These are phyloP conservation scores for Sterna hirundo DNA, from an alignment of 2,113 vertebrate species.

Conservation along the genomic window DNA sequence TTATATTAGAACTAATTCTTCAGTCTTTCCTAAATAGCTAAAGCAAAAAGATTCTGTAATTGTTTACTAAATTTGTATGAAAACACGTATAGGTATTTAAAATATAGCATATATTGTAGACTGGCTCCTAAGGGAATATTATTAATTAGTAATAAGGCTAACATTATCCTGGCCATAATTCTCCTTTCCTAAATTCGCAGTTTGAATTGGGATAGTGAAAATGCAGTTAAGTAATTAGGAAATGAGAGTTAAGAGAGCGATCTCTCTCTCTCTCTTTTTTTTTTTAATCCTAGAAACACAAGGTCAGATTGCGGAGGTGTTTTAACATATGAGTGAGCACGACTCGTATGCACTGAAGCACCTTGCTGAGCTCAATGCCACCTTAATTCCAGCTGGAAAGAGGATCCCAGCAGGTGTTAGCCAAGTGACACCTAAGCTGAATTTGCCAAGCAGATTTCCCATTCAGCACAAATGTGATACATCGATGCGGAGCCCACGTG, in stretches of 20 bases:
- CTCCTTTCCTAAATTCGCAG: neutral
- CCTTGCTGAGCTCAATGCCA: neutral
- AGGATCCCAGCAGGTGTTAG: neutral
- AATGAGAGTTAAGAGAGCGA: neutral
- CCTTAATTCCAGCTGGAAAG: neutral
- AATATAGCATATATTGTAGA: neutral
- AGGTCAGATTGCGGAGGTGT: neutral
- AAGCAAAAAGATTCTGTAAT: neutral
- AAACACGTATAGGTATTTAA: neutral
- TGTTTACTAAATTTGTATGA: neutral
- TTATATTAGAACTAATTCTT: neutral
- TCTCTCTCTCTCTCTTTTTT: neutral
- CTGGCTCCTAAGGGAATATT: neutral
- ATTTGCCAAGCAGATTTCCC: neutral
- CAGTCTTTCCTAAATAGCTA: neutral
- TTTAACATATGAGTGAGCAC: neutral
- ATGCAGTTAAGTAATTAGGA: neutral
- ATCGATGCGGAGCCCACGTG: accelerated
- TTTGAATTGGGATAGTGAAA: neutral
- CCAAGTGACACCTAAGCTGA: neutral
- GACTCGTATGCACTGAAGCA: neutral
- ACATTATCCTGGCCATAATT: neutral
- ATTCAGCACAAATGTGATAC: neutral
- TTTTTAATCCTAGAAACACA: neutral
- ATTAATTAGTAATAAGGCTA: neutral